Conservation (phyloP, 1,140 invertebrate genomes). For the Fopius arisanus region DNA sequence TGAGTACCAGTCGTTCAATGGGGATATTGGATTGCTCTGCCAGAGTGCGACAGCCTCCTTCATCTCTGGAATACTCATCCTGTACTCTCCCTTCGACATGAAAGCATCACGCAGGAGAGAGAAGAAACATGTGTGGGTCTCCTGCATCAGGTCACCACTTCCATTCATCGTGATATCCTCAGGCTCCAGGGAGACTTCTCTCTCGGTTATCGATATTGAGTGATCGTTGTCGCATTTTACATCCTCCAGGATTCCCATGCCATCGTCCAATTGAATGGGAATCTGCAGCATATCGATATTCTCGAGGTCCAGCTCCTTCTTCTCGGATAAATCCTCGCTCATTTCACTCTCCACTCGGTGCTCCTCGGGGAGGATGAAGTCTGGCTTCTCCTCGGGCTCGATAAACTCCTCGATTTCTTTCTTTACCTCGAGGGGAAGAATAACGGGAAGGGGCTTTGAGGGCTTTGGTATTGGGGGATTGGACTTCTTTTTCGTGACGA, state of each 20-base stretch:
- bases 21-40: slow-evolving; percentile 82
- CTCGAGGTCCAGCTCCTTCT: slow-evolving; percentile 66
- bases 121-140: slow-evolving; percentile 83
- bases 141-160: slow-evolving; percentile 70
- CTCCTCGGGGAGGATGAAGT: slow-evolving; percentile 44
- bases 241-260: slow-evolving; percentile 68
- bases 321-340: slow-evolving; percentile 52
- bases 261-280: slow-evolving; percentile 71
- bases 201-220: slow-evolving; percentile 56
- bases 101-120: slow-evolving; percentile 83
- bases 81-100: slow-evolving; percentile 81
- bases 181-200: slow-evolving; percentile 48
- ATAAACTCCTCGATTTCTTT: slow-evolving; percentile 58
- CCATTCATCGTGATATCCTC: slow-evolving; percentile 50
- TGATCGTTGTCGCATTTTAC: slow-evolving; percentile 59
- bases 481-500: slow-evolving; percentile 47
- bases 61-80: slow-evolving; percentile 77
- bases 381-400: slow-evolving; percentile 50
- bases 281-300: slow-evolving; percentile 73
- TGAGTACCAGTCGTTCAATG: slow-evolving; percentile 81
- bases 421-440: slow-evolving; percentile 51
- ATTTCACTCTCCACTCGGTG: slow-evolving; percentile 40
- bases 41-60: slow-evolving; percentile 81
- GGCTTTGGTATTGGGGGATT: slow-evolving; percentile 39
- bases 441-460: slow-evolving; percentile 28